phyloP scores from a whole-genome alignment of 2,113 vertebrate species.

The Gila orcuttii region DNA sequence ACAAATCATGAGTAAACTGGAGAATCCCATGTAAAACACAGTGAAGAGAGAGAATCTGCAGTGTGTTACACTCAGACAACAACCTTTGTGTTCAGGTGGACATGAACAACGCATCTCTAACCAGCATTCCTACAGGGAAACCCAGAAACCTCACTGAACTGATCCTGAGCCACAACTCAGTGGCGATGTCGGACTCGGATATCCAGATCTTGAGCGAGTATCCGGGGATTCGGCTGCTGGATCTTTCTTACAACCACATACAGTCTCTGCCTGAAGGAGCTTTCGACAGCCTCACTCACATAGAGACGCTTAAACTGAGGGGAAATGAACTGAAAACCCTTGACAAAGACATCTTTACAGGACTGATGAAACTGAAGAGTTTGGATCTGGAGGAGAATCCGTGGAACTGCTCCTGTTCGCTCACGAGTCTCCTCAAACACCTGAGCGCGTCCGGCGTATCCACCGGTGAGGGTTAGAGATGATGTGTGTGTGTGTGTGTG shows the following conservation, averaged over 20 bases:
- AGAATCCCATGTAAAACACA: neutral
- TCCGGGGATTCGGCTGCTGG: conserved; percentile 70
- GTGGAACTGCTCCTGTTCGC: conserved; percentile 82
- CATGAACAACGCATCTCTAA: conserved; percentile 61
- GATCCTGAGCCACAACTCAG: conserved; percentile 72
- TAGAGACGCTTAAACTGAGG: conserved; percentile 73
- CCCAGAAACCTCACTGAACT: conserved; percentile 67
- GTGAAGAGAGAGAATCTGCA: neutral
- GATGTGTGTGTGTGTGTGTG: too few species aligned
- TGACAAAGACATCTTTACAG: conserved; percentile 53
- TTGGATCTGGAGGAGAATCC: conserved; percentile 80
- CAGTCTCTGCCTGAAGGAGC: conserved; percentile 66
- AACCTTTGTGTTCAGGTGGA: conserved; percentile 44
- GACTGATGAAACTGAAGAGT: conserved; percentile 59
- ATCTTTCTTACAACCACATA: conserved; percentile 83
- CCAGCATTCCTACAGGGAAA: conserved; percentile 66
- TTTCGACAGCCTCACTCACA: conserved; percentile 64
- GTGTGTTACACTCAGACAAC: neutral
- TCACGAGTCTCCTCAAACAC: conserved; percentile 71
- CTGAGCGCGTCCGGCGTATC: conserved; percentile 64
- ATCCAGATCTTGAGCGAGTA: conserved; percentile 69
- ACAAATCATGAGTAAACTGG: neutral
- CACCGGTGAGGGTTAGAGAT: conserved; percentile 72
- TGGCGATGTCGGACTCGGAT: conserved; percentile 70
- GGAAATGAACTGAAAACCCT: conserved; percentile 71